phyloP scores from a whole-genome alignment of 2,888 invertebrate genomes.

The Polymixis lichenea region DNA sequence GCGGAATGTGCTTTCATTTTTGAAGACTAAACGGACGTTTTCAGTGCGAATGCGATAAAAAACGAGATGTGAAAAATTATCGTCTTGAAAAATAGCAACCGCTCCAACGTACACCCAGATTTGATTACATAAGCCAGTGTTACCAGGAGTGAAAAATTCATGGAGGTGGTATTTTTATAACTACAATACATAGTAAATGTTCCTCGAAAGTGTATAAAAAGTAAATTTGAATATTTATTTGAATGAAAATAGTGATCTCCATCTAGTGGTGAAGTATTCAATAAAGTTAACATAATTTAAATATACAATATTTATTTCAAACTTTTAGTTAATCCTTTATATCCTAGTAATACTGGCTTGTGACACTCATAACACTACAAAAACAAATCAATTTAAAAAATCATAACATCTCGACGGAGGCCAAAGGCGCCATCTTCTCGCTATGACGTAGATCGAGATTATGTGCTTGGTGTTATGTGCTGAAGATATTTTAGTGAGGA shows the following conservation, averaged over 20 bases:
- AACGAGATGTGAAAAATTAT: conserved; percentile 66
- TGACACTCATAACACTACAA: conserved; percentile 36
- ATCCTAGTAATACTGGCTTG: conserved; percentile 68
- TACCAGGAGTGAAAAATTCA: conserved; percentile 76
- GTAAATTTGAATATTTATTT: conserved; percentile 20
- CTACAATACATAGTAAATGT: conserved; percentile 30
- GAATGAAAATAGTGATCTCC: conserved; percentile 36
- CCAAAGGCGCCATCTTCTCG: conserved; percentile 61
- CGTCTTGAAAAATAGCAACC: conserved; percentile 66
- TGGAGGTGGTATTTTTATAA: conserved; percentile 50
- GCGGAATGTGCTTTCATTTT: conserved; percentile 74
- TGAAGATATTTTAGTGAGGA: conserved; percentile 62
- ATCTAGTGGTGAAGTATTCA: conserved; percentile 28
- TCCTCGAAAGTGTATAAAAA: conserved; percentile 23
- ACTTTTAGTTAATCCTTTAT: conserved; percentile 2
- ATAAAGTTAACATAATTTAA: conserved; percentile 27
- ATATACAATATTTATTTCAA: conserved; percentile 10
- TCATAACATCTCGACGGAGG: conserved; percentile 54
- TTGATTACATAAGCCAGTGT: conserved; percentile 79
- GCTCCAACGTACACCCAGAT: conserved; percentile 64
- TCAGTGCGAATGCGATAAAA: conserved; percentile 66
- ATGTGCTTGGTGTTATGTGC: conserved; percentile 62
- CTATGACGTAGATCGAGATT: conserved; percentile 60
- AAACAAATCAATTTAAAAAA: conserved; percentile 45
- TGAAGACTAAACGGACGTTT: conserved; percentile 75